Percentiles rank a stretch among this genome's conserved stretches.
Evolutionary conservation across 2,888 invertebrate genomes (phyloP).

Genomic region (Malachius bipustulatus): DNA sequence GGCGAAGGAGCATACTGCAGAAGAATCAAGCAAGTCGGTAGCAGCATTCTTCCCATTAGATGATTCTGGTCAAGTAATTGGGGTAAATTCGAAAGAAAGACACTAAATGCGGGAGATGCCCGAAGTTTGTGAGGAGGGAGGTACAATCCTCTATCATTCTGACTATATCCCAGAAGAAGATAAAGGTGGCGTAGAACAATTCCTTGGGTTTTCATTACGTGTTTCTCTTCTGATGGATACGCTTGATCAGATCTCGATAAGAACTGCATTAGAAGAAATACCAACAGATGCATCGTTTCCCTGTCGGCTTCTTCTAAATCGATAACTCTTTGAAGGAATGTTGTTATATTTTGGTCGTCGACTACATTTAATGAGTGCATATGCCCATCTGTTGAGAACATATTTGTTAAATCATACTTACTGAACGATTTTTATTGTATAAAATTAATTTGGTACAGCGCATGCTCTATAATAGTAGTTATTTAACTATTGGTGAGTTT

Average conservation of each 20-base stretch:
- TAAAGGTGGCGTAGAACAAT: conserved; percentile 87
- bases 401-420: conserved; percentile 1
- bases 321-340: conserved; percentile 73
- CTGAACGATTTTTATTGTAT: conserved; percentile 9
- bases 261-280: conserved; percentile 95
- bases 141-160: conserved; percentile 80
- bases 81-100: conserved; percentile 86
- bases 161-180: conserved; percentile 84
- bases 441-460: no score
- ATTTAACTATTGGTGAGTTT: no score
- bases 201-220: conserved; percentile 64
- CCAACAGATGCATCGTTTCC: conserved; percentile 88
- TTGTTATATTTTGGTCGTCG: conserved; percentile 68
- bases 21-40: conserved; percentile 72
- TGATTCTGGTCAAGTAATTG: conserved; percentile 94
- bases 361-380: conserved; percentile 72
- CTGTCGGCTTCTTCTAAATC: conserved; percentile 91
- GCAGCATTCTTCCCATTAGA: conserved; percentile 77
- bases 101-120: conserved; percentile 88
- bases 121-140: conserved; percentile 80
- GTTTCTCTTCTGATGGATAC: conserved; percentile 78
- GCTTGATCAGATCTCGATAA: conserved; percentile 73
- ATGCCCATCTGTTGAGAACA: conserved; percentile 53
- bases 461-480: no score
- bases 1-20: conserved; percentile 78